Evolutionary conservation across 2,888 invertebrate genomes (phyloP).

Genomic region (Dasysyrphus tricinctus): DNA sequence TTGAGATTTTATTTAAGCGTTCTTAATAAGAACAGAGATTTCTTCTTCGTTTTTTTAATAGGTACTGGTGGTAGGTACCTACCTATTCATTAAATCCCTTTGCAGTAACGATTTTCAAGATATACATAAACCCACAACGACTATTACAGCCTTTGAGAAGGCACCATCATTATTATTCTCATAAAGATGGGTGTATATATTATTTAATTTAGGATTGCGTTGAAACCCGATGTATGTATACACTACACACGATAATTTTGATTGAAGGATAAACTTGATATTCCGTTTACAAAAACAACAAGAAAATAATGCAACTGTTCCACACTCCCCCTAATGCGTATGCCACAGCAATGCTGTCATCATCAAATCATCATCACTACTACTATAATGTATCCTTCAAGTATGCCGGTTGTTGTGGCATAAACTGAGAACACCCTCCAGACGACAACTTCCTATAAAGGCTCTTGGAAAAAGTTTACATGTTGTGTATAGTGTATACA

Average conservation of each 20-base stretch:
- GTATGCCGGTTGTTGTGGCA: slow-evolving; percentile 42
- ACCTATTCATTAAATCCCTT: slow-evolving; percentile 45
- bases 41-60: background rate
- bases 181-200: background rate
- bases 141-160: slow-evolving; percentile 62
- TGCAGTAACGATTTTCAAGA: slow-evolving; percentile 42
- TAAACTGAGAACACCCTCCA: slow-evolving; percentile 56
- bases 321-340: slow-evolving; percentile 36
- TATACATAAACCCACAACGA: slow-evolving; percentile 10
- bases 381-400: slow-evolving; percentile 10
- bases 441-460: slow-evolving; percentile 67
- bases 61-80: slow-evolving; percentile 2
- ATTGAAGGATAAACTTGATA: slow-evolving; percentile 63
- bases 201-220: slow-evolving; percentile 43
- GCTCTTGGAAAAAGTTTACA: slow-evolving; percentile 56
- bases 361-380: slow-evolving; percentile 58
- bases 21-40: slow-evolving; percentile 31
- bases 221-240: slow-evolving; percentile 22
- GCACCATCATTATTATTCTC: slow-evolving; percentile 13
- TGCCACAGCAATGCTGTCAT: slow-evolving; percentile 54
- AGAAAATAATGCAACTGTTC: slow-evolving; percentile 37
- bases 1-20: background rate
- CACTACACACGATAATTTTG: slow-evolving; percentile 53
- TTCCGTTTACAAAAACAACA: background rate
- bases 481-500: background rate